Conservation (phyloP, 2,888 invertebrate species). For the Athetis lepigone region DNA sequence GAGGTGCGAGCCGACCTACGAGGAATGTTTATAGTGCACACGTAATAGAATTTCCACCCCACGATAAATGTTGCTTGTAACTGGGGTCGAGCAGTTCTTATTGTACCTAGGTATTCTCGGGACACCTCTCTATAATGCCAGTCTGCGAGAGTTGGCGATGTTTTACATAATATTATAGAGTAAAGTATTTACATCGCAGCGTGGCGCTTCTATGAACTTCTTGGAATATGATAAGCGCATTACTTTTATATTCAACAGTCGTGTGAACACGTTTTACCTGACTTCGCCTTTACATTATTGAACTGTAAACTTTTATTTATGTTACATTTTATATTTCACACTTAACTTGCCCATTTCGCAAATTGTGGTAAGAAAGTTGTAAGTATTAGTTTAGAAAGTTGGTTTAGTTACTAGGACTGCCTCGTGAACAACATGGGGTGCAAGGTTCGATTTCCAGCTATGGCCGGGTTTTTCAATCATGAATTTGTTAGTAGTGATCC, state of each 20-base stretch:
- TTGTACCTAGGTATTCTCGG: conserved; percentile 38
- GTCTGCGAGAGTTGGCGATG: conserved; percentile 29
- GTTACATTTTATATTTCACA: conserved; percentile 9
- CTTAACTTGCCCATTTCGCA: background rate
- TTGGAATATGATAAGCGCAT: conserved; percentile 37
- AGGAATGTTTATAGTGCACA: conserved; percentile 40
- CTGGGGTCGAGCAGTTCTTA: conserved; percentile 27
- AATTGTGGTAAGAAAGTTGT: too few species aligned
- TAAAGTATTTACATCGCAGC: conserved; percentile 42
- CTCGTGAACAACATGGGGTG: too few species aligned
- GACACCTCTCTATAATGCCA: conserved; percentile 36
- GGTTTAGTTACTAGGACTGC: too few species aligned
- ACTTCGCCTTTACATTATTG: conserved; percentile 8
- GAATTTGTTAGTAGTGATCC: too few species aligned
- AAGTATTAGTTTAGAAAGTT: too few species aligned
- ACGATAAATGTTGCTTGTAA: conserved; percentile 66
- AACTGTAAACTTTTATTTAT: conserved; percentile 16
- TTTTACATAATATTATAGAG: conserved; percentile 51
- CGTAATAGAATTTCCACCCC: conserved; percentile 73
- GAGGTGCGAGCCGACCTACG: conserved; percentile 57
- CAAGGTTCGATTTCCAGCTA: too few species aligned
- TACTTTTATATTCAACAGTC: conserved; percentile 52
- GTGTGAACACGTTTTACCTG: conserved; percentile 20
- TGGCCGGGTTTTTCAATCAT: too few species aligned
- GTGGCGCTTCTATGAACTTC: conserved; percentile 36